Percentiles rank a stretch among this genome's conserved stretches.
Evolutionary conservation across 2,797 vertebrate genomes (phyloP).

Genomic region (Percopsis omiscomaycus): DNA sequence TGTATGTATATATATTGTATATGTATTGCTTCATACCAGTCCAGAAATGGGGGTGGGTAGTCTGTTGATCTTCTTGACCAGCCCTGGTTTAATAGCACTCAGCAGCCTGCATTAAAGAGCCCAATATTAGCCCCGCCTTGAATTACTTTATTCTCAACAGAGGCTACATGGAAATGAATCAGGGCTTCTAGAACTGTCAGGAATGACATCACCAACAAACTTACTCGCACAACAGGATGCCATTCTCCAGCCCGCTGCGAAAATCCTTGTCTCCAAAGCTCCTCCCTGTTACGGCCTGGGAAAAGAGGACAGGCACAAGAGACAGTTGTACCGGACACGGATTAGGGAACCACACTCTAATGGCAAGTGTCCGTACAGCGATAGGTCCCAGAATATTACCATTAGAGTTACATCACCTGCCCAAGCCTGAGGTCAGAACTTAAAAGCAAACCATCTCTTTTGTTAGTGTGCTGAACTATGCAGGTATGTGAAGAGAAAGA

Average conservation of each 20-base stretch:
- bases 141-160: conserved; percentile 7
- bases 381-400: background rate
- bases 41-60: conserved; percentile 95
- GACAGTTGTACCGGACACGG: conserved; percentile 32
- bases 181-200: conserved; percentile 33
- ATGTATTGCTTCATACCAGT: conserved; percentile 83
- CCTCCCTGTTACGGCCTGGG: conserved; percentile 92
- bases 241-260: conserved; percentile 92
- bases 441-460: background rate
- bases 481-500: background rate
- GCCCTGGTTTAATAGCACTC: conserved; percentile 93
- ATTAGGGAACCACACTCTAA: background rate
- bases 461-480: background rate
- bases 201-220: conserved; percentile 57
- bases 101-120: conserved; percentile 81
- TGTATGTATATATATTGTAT: background rate
- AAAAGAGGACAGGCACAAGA: conserved; percentile 44
- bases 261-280: conserved; percentile 95
- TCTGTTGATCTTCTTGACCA: conserved; percentile 98
- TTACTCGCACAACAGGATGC: conserved; percentile 98
- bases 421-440: background rate
- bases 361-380: background rate
- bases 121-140: no score
- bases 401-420: background rate
- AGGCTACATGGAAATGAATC: conserved; percentile 19